phyloP scores from a whole-genome alignment of 2,113 vertebrate genomes.

The Genyomyrus donnyi region DNA sequence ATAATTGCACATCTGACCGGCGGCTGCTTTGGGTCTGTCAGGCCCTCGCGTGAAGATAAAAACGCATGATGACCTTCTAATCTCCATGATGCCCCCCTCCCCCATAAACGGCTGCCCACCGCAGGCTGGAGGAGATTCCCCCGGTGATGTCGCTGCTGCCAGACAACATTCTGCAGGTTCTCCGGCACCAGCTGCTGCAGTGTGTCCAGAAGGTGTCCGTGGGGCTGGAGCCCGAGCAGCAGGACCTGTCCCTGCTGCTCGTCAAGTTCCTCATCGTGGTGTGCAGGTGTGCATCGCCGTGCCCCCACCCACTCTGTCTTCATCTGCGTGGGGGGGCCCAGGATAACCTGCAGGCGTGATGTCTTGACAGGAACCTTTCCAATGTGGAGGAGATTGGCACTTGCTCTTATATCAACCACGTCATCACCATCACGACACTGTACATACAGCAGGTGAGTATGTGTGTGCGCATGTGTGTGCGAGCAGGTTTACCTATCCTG shows the following conservation, averaged over 20 bases:
- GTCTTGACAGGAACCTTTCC: slow-evolving; percentile 76
- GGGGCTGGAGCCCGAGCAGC: slow-evolving; percentile 87
- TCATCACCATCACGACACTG: slow-evolving; percentile 94
- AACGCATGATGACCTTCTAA: not conserved
- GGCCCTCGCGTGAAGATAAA: not conserved
- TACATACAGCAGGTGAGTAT: slow-evolving; percentile 88
- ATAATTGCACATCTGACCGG: not conserved
- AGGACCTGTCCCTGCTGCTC: slow-evolving; percentile 78
- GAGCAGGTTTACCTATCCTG: no score
- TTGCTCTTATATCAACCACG: slow-evolving; percentile 94
- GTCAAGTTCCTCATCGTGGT: slow-evolving; percentile 95
- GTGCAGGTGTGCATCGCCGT: slow-evolving; percentile 74
- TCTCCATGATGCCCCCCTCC: not conserved
- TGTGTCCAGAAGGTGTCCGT: slow-evolving; percentile 92
- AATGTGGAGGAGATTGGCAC: slow-evolving; percentile 97
- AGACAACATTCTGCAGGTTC: slow-evolving; percentile 93
- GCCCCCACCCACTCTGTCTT: not conserved
- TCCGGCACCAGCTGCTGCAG: slow-evolving; percentile 84
- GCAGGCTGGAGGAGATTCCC: slow-evolving; percentile 82
- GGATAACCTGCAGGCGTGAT: not conserved
- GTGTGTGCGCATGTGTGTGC: not conserved
- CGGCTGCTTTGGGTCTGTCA: not conserved
- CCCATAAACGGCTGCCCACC: not conserved
- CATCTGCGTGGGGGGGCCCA: not conserved
- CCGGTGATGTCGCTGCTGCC: slow-evolving; percentile 89